Base-by-base conservation (phyloP, 2,888 invertebrate species). In the Eupsilia transversa region DNA sequence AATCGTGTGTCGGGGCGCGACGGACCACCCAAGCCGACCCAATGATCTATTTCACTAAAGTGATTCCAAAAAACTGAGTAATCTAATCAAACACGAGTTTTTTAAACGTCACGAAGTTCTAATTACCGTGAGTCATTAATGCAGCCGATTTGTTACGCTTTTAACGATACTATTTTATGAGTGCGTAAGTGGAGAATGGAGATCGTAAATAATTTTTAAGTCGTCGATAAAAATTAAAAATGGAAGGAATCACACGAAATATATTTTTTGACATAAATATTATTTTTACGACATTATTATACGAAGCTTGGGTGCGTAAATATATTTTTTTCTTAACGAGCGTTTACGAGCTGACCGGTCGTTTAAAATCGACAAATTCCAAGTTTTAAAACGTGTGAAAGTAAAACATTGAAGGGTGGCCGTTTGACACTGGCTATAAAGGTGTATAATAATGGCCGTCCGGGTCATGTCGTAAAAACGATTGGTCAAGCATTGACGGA, bases 301-400 rank as follows among this genome's bases (percentile, higher is more conserved):
- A 90, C 94, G 86, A 85, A 89, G 89, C 83, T 86, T 89, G 84
- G 88, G 86, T 89, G 82, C 87, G 88, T 91, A 90, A 89, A 88
- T 87, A 84, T 74, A 66, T 68, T 70, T 80, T 76, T 80, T 86
- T 91, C 91, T 88, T 93, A 92, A 92, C 91, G 86, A 92, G 89
- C 77, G 86, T 95, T 95, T 94, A 95, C 89, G 94, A 94, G 91
- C 88, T 91, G 93, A 91, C 93, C 93, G 91, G 90, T 93, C 92
- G 91, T 93, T 92, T 85, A 76, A 88, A 90, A 91, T 89, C 88
- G 92, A 93, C 93, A 93, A 93, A 94, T 93, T 92, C 92, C 89
- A 91, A 84, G 87, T 94, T 94, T 94, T 92, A 93, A 92, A 95
- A 95, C 95, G 95, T 96, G 95, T 95, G 95, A 96, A 95, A 95